phyloP scores from a whole-genome alignment of 1,140 invertebrate genomes.

The Drosophila ohnishii region DNA sequence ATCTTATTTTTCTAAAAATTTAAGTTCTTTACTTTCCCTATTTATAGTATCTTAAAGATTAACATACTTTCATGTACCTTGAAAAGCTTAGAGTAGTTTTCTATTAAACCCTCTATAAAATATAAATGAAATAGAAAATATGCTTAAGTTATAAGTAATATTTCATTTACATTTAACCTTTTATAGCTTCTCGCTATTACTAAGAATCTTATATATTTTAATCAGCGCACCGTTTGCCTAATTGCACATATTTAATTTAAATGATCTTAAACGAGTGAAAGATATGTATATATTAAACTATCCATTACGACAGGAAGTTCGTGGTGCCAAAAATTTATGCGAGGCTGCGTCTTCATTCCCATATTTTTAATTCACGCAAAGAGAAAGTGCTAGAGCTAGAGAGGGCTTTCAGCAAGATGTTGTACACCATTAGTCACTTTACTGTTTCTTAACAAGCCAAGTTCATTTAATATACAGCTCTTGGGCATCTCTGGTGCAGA shows the following conservation, averaged over 20 bases:
- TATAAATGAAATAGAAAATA: too few relatives aligned
- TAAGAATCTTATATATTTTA: background rate
- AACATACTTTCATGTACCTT: too few relatives aligned
- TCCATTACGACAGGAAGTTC: slow-evolving; percentile 13
- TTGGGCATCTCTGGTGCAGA: slow-evolving; percentile 12
- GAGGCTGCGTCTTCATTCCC: slow-evolving; percentile 20
- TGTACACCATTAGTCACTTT: slow-evolving; percentile 30
- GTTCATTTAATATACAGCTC: slow-evolving; percentile 21
- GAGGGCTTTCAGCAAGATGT: slow-evolving; percentile 26
- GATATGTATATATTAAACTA: background rate
- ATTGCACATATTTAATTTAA: background rate
- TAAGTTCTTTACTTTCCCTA: too few relatives aligned
- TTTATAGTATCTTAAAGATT: background rate
- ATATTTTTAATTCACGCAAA: slow-evolving; percentile 24
- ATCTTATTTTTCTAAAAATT: too few relatives aligned
- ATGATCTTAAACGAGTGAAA: background rate
- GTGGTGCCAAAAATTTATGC: slow-evolving; percentile 7
- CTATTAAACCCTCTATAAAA: too few relatives aligned
- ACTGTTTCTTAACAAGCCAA: slow-evolving; percentile 26
- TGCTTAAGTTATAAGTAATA: too few relatives aligned
- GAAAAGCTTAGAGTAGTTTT: too few relatives aligned
- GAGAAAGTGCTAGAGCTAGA: slow-evolving; percentile 35
- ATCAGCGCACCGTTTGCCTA: background rate
- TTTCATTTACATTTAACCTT: too few relatives aligned
- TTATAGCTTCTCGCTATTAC: background rate